A percentile compares a stretch with the other conserved stretches of the same genome.
These are phyloP conservation scores for Sarcoramphus papa DNA, from an alignment of 2,797 vertebrate species.

Conservation along the genomic window DNA sequence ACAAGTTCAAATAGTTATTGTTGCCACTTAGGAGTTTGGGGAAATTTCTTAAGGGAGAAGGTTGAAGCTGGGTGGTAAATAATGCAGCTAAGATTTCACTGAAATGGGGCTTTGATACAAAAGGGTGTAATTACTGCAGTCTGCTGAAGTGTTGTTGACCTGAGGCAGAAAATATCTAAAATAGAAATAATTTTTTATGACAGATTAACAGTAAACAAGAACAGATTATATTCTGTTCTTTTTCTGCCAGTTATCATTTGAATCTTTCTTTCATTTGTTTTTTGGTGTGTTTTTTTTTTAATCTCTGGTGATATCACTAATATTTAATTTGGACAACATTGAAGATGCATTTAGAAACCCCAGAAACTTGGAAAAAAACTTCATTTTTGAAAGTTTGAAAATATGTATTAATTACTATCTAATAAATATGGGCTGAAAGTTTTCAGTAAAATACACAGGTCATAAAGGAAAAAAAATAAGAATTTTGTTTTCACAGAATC, in stretches of 20 bases:
- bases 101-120: neutral
- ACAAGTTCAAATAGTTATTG: neutral
- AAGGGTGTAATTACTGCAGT: neutral
- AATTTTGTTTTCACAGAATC: neutral
- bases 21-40: neutral
- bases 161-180: neutral
- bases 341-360: neutral
- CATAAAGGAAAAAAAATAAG: neutral
- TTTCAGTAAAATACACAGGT: neutral
- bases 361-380: neutral
- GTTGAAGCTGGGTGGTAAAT: neutral
- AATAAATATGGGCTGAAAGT: neutral
- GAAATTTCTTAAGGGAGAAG: neutral
- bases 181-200: neutral
- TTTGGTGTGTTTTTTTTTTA: neutral
- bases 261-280: neutral
- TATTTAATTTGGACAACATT: neutral
- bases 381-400: conserved; percentile 28
- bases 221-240: neutral
- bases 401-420: neutral
- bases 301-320: neutral
- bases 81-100: neutral
- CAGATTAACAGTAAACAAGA: neutral
- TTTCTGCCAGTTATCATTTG: neutral
- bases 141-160: neutral